phyloP scores from a whole-genome alignment of 1,140 invertebrate species.

The Anastrepha obliqua region DNA sequence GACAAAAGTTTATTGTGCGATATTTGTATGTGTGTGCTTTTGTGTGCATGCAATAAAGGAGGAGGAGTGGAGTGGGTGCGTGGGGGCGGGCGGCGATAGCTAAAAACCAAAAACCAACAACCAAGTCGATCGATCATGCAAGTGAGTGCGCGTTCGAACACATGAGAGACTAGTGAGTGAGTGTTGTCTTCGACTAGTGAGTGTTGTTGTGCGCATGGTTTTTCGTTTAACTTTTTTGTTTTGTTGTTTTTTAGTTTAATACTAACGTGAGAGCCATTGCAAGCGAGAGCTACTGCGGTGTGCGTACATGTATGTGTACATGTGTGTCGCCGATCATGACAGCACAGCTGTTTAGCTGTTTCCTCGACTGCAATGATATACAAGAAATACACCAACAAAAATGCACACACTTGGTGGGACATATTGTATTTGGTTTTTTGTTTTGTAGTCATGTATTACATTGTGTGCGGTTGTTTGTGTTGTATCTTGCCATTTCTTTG shows the following conservation, averaged over 20 bases:
- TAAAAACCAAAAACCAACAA: not conserved
- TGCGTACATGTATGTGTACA: too few species aligned
- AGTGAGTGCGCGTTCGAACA: not conserved
- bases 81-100: not conserved
- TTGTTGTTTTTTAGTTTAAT: too few species aligned
- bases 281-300: too few species aligned
- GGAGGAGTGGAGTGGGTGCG: not conserved
- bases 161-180: not conserved
- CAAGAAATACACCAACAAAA: not conserved
- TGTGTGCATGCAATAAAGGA: not conserved
- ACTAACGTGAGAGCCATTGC: too few species aligned
- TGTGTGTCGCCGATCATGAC: too few species aligned
- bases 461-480: not conserved
- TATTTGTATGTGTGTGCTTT: not conserved
- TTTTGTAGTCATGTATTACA: not conserved
- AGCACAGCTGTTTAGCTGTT: conserved; percentile 13
- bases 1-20: not conserved
- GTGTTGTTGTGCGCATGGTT: not conserved
- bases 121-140: not conserved
- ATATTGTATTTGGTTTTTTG: not conserved
- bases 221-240: not conserved
- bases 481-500: not conserved
- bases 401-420: not conserved
- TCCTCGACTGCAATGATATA: not conserved
- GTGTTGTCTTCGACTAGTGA: not conserved